A percentile compares a stretch with the other conserved stretches of the same genome.
Evolutionary conservation across 2,113 vertebrate genomes (phyloP).

Genomic region (Barbus barbus): DNA sequence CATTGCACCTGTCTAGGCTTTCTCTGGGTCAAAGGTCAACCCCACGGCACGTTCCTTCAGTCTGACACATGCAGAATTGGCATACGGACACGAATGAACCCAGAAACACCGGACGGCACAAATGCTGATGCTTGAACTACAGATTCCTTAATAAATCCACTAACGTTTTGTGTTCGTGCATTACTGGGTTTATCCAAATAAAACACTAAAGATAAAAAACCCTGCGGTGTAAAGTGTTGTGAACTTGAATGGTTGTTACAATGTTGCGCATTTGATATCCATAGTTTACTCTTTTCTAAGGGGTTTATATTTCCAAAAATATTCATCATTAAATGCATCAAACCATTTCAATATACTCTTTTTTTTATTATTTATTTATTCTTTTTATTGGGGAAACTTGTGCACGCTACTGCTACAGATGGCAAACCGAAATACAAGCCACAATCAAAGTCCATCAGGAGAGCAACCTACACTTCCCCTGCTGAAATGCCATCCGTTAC

Average conservation of each 20-base stretch:
- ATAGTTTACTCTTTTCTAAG: not conserved
- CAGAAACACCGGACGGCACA: not conserved
- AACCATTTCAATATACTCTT: not conserved
- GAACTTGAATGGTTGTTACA: not conserved
- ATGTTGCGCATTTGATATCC: not conserved
- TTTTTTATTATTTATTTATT: too few relatives aligned
- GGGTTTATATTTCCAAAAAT: slow-evolving; percentile 2
- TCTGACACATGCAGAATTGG: slow-evolving; percentile 26
- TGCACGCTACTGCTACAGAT: not conserved
- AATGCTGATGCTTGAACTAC: not conserved
- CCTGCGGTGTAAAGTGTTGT: not conserved
- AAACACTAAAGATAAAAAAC: not conserved
- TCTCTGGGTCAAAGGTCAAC: slow-evolving; percentile 35
- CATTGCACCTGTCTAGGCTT: slow-evolving; percentile 31
- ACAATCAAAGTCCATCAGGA: not conserved
- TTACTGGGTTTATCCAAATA: slow-evolving; percentile 10
- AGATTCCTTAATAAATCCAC: not conserved
- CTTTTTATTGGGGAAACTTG: not conserved
- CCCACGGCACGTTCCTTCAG: slow-evolving; percentile 15
- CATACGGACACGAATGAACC: not conserved
- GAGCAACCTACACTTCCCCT: not conserved
- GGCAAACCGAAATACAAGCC: not conserved
- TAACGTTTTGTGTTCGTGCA: not conserved
- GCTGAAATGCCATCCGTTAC: not conserved
- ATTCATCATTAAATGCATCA: not conserved